A percentile compares a stretch with the other conserved stretches of the same genome.
Conservation (phyloP, 53 echinoderm and acorn worm genomes). For the Pentamera pediparva region DNA sequence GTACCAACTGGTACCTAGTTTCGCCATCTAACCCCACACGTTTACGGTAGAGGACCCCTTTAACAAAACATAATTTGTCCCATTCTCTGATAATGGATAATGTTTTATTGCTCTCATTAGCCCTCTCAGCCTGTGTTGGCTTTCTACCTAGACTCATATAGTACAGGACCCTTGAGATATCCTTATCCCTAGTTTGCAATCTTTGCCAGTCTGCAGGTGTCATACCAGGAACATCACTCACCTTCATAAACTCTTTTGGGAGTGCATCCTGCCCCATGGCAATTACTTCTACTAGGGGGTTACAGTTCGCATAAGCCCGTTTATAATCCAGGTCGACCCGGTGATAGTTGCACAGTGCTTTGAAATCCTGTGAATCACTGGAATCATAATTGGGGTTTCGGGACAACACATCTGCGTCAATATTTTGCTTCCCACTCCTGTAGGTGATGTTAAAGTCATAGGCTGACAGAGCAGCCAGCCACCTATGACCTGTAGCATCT, state of each 20-base stretch:
- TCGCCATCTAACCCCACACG: background rate
- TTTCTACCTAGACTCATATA: background rate
- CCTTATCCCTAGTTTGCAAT: slow-evolving; percentile 7
- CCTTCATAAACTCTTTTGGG: background rate
- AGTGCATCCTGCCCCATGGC: background rate
- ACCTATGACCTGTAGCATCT: slow-evolving; percentile 46
- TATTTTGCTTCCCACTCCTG: slow-evolving; percentile 24
- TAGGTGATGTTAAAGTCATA: slow-evolving; percentile 18
- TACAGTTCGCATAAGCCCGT: background rate
- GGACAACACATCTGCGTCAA: slow-evolving; percentile 44
- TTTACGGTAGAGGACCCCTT: slow-evolving; percentile 25
- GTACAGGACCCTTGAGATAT: slow-evolving; percentile 4
- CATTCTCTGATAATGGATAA: slow-evolving; percentile 27
- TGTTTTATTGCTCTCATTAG: background rate
- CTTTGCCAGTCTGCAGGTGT: background rate
- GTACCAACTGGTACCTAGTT: slow-evolving; percentile 19
- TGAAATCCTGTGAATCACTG: background rate
- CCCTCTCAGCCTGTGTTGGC: background rate
- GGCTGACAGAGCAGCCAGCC: slow-evolving; percentile 37
- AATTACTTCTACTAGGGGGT: slow-evolving; percentile 8
- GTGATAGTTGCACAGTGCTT: slow-evolving; percentile 8
- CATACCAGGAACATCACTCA: background rate
- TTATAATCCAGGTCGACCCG: background rate
- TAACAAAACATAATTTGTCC: slow-evolving; percentile 19
- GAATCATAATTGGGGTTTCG: background rate